Base-by-base conservation (phyloP, 2,797 vertebrate species). In the Pangasius mekongensis region DNA sequence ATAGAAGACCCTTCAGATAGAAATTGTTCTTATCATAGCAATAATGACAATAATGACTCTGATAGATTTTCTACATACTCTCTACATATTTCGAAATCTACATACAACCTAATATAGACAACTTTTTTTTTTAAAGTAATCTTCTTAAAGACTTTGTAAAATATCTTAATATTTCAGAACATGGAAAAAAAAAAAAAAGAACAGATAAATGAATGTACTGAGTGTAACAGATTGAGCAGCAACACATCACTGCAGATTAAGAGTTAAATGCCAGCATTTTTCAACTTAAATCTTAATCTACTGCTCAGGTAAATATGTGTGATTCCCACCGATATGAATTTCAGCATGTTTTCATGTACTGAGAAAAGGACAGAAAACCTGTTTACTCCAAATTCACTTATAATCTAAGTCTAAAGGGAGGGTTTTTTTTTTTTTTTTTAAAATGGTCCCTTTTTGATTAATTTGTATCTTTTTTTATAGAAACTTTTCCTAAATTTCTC, bases 1-100 rank as follows among this genome's bases (percentile, higher is more conserved):
- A 77, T 64, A 83, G 80, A 86, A 87, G 82, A 83, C 82, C 49
- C 76, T 89, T 84, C 83, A 49, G 80, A 89, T 89, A 91, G 78
- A 87, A 86, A 87, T 66, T 71, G 77, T 80, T 92, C 94, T 94
- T 91, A 90, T 93, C 91, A 93, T 93, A 93, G 94, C 94, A 95
- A 94, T 95, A 93, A 95, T 95, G 95, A 95, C 93, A 89, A 94
- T 94, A 95, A 95, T 87, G 80, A 86, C 60, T 89, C 88, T 88
- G 88, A 91, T 91, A 91, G 88, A 91, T 87, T 87, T 85, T 89
- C 89, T 91, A 91, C 87, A 76, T 95, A 95, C 89, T 95, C 94
- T 69, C 83, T 84, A 84, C 47, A 84, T 96, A 96, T 92, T 87
- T 77, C 60, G 90, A 85, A 93, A 92, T 95, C 94, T 95, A 96